These are phyloP conservation scores for Euwallacea similis DNA, from an alignment of 1,140 invertebrate genomes.

Conservation along the genomic window DNA sequence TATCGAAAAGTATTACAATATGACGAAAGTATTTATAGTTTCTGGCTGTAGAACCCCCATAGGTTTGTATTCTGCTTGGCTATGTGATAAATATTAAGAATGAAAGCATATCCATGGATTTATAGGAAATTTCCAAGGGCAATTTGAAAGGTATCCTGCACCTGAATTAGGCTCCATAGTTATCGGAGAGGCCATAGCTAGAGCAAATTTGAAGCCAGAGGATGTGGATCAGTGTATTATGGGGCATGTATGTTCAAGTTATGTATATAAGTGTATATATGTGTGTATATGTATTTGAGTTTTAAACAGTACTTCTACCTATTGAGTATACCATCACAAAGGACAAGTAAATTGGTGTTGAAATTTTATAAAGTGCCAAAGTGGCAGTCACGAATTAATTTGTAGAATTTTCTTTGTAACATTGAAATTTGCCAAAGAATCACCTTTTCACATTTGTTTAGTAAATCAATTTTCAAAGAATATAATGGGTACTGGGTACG, in stretches of 20 bases:
- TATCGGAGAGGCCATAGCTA: conserved; percentile 70
- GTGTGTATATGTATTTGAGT: neutral
- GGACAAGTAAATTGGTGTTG: too few relatives aligned
- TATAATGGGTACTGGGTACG: too few relatives aligned
- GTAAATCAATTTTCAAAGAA: too few relatives aligned
- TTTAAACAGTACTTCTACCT: too few relatives aligned
- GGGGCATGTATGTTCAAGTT: conserved; percentile 69
- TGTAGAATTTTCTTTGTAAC: neutral
- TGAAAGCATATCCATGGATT: neutral
- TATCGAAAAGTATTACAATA: conserved; percentile 3
- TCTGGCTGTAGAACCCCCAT: conserved; percentile 69
- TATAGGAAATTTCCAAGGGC: conserved; percentile 44
- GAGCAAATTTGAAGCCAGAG: conserved; percentile 62
- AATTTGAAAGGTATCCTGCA: conserved; percentile 46
- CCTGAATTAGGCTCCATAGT: conserved; percentile 75
- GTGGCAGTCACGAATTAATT: too few relatives aligned
- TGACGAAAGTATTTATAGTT: conserved; percentile 63
- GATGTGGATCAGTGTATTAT: conserved; percentile 85
- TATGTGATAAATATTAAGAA: conserved; percentile 9
- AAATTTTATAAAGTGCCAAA: too few relatives aligned
- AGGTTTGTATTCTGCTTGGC: conserved; percentile 55
- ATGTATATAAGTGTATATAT: neutral
- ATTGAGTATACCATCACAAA: too few relatives aligned
- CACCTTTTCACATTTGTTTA: too few relatives aligned
- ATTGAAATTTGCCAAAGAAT: neutral